Conservation (phyloP, 2,113 vertebrate genomes). For the Semicossyphus pulcher region DNA sequence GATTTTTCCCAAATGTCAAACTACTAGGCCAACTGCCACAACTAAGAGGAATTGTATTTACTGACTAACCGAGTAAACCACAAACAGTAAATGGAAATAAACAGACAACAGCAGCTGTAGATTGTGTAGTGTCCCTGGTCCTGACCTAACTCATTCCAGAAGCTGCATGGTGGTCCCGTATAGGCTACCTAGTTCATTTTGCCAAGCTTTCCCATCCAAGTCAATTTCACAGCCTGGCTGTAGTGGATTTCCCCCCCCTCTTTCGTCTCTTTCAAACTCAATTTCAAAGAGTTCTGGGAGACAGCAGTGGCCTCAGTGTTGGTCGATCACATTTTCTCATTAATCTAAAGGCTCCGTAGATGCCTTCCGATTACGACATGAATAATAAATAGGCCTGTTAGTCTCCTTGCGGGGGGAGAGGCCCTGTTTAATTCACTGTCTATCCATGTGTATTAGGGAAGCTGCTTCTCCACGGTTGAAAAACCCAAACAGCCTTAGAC, state of each 20-base stretch:
- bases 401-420: conserved; percentile 54
- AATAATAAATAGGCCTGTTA: conserved; percentile 79
- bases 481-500: conserved; percentile 47
- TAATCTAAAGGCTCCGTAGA: conserved; percentile 74
- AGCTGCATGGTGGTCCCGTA: conserved; percentile 45
- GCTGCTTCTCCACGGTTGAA: conserved; percentile 33
- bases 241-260: conserved; percentile 29
- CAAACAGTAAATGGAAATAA: conserved; percentile 6
- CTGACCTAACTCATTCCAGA: conserved; percentile 54
- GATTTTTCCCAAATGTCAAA: no score
- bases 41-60: not conserved
- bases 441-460: conserved; percentile 71
- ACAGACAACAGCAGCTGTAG: conserved; percentile 30
- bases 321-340: conserved; percentile 82
- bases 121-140: conserved; percentile 31
- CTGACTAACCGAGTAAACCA: conserved; percentile 2
- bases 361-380: conserved; percentile 79
- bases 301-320: conserved; percentile 65
- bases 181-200: conserved; percentile 51
- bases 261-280: conserved; percentile 75
- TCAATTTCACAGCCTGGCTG: conserved; percentile 71
- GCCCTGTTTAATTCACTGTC: conserved; percentile 74
- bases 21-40: no score
- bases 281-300: conserved; percentile 76
- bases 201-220: conserved; percentile 69